Conservation (phyloP, 2,113 vertebrate genomes). For the Festucalex cinctus region DNA sequence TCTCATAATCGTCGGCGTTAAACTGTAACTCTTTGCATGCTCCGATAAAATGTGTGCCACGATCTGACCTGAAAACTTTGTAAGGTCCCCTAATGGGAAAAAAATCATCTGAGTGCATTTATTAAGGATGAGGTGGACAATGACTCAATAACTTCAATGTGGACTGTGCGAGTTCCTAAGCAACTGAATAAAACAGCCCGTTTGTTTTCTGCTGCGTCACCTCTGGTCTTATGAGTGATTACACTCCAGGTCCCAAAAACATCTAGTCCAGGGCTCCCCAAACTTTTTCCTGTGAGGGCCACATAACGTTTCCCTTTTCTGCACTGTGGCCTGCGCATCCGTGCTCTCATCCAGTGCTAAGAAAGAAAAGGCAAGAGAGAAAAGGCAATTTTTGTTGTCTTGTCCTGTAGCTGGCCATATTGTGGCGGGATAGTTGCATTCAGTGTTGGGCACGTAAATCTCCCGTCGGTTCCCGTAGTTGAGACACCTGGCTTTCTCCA, state of each 20-base stretch:
- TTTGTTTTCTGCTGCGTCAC: not conserved
- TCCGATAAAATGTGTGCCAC: constrained; percentile 10
- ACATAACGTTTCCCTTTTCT: no score
- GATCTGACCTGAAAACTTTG: not conserved
- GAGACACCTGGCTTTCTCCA: no score
- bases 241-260: not conserved
- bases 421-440: no score
- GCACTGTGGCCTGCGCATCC: no score
- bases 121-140: constrained; percentile 25
- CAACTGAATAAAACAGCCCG: constrained; percentile 27
- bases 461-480: no score
- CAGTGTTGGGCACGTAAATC: no score
- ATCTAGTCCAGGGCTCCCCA: no score
- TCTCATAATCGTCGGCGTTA: not conserved
- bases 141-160: constrained; percentile 32
- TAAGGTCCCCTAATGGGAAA: not conserved
- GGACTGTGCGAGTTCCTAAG: constrained; percentile 21
- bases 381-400: no score
- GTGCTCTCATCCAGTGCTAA: no score
- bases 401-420: no score
- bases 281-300: no score
- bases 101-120: constrained; percentile 15
- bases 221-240: not conserved
- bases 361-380: no score
- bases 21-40: constrained; percentile 11